Evolutionary conservation across 92 coral and sea anemone species (phyloP).

Genomic region (Metridium senile): DNA sequence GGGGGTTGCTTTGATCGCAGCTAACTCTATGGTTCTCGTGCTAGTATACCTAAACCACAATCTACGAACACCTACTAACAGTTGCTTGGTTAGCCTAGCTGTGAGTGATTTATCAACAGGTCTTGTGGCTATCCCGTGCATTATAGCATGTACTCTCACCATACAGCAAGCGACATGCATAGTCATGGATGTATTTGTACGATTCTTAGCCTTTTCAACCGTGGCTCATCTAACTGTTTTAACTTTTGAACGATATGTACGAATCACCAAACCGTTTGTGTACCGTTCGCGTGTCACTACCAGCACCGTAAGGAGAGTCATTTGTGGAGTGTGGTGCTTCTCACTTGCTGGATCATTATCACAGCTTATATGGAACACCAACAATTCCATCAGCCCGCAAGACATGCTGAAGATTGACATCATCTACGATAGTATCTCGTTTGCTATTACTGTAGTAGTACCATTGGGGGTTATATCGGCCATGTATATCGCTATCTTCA

Average conservation of each 20-base stretch:
- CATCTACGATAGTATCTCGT: constrained; percentile 53
- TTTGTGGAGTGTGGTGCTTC: constrained; percentile 50
- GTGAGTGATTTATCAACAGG: constrained; percentile 76
- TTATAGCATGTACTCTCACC: constrained; percentile 58
- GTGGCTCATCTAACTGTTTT: constrained; percentile 68
- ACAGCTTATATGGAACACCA: constrained; percentile 64
- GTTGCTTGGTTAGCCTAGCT: constrained; percentile 64
- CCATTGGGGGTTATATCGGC: constrained; percentile 52
- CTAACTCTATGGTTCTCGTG: constrained; percentile 52
- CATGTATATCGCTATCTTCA: constrained; percentile 61
- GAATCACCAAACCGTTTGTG: constrained; percentile 55
- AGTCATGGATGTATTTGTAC: constrained; percentile 66
- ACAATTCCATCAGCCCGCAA: not conserved
- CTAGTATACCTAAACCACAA: constrained; percentile 53
- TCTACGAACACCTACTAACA: constrained; percentile 66
- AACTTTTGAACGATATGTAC: constrained; percentile 72
- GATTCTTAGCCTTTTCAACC: constrained; percentile 76
- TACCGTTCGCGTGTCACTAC: constrained; percentile 58
- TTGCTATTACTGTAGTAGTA: constrained; percentile 49
- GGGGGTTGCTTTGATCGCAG: constrained; percentile 43
- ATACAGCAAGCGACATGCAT: constrained; percentile 31
- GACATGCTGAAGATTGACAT: constrained; percentile 44
- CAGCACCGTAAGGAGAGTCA: constrained; percentile 16
- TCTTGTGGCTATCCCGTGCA: constrained; percentile 57
- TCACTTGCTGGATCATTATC: constrained; percentile 61